phyloP scores from a whole-genome alignment of 2,888 invertebrate genomes.

The Tetheella fluctuosa region DNA sequence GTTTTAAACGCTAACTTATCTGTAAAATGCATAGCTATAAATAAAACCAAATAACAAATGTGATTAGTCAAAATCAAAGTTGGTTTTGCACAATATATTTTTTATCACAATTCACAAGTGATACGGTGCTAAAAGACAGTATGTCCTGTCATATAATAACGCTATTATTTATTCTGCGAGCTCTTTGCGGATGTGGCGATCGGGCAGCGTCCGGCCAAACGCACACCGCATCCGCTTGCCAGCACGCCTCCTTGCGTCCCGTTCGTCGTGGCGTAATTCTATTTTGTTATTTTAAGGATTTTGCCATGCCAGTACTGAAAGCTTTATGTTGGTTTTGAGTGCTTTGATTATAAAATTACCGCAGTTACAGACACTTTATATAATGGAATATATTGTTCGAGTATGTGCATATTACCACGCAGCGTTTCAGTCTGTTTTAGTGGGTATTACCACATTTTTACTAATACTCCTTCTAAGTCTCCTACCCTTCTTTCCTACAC shows the following conservation, averaged over 20 bases:
- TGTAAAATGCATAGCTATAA: too few species aligned
- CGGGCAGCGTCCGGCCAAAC: slow-evolving; percentile 64
- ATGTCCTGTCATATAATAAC: slow-evolving; percentile 25
- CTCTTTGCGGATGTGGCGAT: slow-evolving; percentile 68
- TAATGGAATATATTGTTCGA: slow-evolving; percentile 16
- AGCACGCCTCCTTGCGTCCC: slow-evolving; percentile 37
- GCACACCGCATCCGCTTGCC: slow-evolving; percentile 62
- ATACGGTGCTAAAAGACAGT: slow-evolving; percentile 18
- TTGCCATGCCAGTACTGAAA: slow-evolving; percentile 52
- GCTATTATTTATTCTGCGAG: slow-evolving; percentile 37
- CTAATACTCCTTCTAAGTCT: too few species aligned
- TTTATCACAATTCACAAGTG: background rate
- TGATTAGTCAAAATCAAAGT: too few species aligned
- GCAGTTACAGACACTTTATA: slow-evolving; percentile 53
- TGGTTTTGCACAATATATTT: slow-evolving; percentile 1
- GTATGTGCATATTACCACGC: background rate
- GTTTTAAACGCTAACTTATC: too few species aligned
- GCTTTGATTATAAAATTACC: slow-evolving; percentile 64
- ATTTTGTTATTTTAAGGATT: slow-evolving; percentile 58
- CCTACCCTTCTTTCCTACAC: too few species aligned
- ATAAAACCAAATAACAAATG: background rate
- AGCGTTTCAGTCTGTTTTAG: too few species aligned
- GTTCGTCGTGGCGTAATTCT: slow-evolving; percentile 43
- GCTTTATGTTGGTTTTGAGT: slow-evolving; percentile 61
- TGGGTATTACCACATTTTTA: too few species aligned